Evolutionary conservation across 1,140 invertebrate species (phyloP).

Genomic region (Lucilia sericata): DNA sequence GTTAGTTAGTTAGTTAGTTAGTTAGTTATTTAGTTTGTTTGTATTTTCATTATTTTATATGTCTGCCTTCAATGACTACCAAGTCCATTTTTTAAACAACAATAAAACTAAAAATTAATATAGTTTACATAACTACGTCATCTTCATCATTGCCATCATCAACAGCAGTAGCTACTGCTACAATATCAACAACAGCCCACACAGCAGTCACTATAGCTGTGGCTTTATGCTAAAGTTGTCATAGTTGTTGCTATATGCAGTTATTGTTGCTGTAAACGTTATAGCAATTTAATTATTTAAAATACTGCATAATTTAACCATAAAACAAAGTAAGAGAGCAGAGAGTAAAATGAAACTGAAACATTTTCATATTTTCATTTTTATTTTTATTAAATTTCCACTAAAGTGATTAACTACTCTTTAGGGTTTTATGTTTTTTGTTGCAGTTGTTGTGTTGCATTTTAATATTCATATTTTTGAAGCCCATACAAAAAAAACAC

Average conservation of each 20-base stretch:
- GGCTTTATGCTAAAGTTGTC: no score
- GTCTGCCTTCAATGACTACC: no score
- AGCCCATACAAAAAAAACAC: background rate
- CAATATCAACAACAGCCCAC: no score
- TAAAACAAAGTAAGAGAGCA: background rate
- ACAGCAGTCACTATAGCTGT: no score
- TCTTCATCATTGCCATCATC: background rate
- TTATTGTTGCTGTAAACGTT: slow-evolving; percentile 19
- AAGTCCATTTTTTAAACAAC: no score
- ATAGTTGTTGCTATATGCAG: background rate
- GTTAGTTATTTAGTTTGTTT: no score
- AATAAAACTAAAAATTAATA: no score
- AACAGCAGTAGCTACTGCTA: background rate
- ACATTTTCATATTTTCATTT: slow-evolving; percentile 3
- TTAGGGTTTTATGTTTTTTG: slow-evolving; percentile 30
- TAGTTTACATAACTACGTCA: background rate
- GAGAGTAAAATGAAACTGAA: background rate
- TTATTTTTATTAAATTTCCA: slow-evolving; percentile 36
- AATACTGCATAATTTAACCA: slow-evolving; percentile 27
- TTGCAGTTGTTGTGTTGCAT: background rate
- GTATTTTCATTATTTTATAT: no score
- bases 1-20: no score
- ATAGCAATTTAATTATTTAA: slow-evolving; percentile 40
- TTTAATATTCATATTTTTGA: slow-evolving; percentile 28
- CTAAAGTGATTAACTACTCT: slow-evolving; percentile 42